These are phyloP conservation scores for Callosobruchus maculatus DNA, from an alignment of 2,888 invertebrate genomes.

Conservation along the genomic window DNA sequence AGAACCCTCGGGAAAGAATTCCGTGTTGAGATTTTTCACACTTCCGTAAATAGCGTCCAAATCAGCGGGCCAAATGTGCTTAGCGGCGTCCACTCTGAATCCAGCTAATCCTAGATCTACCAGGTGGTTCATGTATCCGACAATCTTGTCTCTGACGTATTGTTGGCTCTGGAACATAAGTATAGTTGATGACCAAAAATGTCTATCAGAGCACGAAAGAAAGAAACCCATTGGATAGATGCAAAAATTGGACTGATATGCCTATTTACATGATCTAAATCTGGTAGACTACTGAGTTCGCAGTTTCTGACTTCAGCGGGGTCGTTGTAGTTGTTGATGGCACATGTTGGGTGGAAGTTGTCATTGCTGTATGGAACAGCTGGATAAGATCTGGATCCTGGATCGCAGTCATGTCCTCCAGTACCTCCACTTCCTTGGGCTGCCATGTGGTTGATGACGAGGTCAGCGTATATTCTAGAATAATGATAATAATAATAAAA, in stretches of 20 bases:
- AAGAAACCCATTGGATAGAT: too few species aligned
- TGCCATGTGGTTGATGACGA: constrained; percentile 76
- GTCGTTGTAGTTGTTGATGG: constrained; percentile 64
- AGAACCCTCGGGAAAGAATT: too few species aligned
- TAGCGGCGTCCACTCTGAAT: too few species aligned
- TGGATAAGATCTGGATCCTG: constrained; percentile 44
- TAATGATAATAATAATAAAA: too few species aligned
- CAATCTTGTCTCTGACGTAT: constrained; percentile 50
- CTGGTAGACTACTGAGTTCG: constrained; percentile 50
- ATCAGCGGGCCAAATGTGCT: constrained; percentile 58
- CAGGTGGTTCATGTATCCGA: constrained; percentile 52
- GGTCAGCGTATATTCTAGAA: constrained; percentile 73
- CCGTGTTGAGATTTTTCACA: too few species aligned
- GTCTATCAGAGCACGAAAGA: too few species aligned
- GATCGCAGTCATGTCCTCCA: constrained; percentile 56
- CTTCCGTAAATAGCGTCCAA: constrained; percentile 52
- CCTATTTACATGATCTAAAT: constrained; percentile 30
- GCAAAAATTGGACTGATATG: too few species aligned
- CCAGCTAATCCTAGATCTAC: constrained; percentile 57
- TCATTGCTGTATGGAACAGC: too few species aligned
- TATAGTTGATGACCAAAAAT: too few species aligned
- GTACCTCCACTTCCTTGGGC: constrained; percentile 56
- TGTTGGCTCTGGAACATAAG: constrained; percentile 51
- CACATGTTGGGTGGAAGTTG: constrained; percentile 69
- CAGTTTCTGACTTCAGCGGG: constrained; percentile 56